A percentile compares a stretch with the other conserved stretches of the same genome.
phyloP scores from a whole-genome alignment of 2,113 vertebrate species.

The Oenanthe melanoleuca region DNA sequence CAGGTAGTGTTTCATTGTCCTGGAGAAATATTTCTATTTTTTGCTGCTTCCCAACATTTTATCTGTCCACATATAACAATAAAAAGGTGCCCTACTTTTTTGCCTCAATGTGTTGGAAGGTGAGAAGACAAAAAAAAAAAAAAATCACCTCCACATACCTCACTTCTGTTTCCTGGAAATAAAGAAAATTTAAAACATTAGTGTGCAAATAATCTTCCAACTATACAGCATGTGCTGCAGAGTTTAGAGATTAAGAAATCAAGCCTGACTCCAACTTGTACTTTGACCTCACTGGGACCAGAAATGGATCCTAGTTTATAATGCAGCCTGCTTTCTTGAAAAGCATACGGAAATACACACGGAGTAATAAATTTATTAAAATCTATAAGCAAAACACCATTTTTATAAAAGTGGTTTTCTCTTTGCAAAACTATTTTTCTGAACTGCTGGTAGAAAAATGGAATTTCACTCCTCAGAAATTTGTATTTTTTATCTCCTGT shows the following conservation, averaged over 20 bases:
- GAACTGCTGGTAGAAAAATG: neutral
- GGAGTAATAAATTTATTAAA: neutral
- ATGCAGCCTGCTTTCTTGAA: neutral
- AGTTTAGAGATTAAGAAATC: neutral
- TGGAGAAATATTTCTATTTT: neutral
- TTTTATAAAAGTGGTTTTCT: neutral
- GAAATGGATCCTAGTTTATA: neutral
- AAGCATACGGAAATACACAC: neutral
- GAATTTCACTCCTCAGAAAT: neutral
- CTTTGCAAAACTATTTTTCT: neutral
- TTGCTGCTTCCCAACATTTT: neutral
- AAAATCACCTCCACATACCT: neutral
- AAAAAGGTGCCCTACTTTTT: neutral
- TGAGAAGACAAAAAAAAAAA: neutral
- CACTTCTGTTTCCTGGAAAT: neutral
- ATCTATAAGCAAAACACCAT: neutral
- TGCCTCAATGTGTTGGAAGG: neutral
- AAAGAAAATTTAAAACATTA: neutral
- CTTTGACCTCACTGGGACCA: neutral
- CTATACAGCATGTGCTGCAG: neutral
- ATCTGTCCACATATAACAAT: neutral
- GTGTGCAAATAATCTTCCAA: neutral
- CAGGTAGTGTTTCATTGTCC: neutral
- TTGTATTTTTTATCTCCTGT: neutral
- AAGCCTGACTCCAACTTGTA: neutral